Conservation (phyloP, 2,797 vertebrate species). For the Sebastes paucispinis region DNA sequence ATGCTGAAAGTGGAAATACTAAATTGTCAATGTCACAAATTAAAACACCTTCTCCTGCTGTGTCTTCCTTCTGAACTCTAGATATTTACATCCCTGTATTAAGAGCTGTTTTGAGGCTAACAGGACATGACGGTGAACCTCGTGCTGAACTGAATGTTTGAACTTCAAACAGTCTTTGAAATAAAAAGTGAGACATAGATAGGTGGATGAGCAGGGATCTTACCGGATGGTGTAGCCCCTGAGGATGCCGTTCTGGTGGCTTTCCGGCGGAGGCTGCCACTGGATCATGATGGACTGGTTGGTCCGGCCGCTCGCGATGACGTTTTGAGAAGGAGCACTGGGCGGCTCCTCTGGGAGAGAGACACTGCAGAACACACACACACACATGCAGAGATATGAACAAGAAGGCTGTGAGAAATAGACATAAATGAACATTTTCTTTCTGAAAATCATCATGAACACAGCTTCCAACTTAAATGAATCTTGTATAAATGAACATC, state of each 20-base stretch:
- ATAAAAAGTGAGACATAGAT: not conserved
- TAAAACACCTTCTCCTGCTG: not conserved
- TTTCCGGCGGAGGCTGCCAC: conserved; percentile 95
- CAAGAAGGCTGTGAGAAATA: not conserved
- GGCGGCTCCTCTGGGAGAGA: conserved; percentile 95
- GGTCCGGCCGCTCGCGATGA: conserved; percentile 94
- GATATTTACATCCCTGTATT: not conserved
- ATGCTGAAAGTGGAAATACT: not conserved
- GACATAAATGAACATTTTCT: not conserved
- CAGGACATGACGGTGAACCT: not conserved
- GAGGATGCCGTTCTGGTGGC: conserved; percentile 94
- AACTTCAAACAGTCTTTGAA: not conserved
- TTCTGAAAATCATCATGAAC: not conserved
- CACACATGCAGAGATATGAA: not conserved
- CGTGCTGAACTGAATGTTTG: not conserved
- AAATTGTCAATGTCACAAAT: not conserved
- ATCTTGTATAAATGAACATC: no score
- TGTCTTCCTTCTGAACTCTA: not conserved
- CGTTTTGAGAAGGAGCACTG: conserved; percentile 92
- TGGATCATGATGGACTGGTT: conserved; percentile 99
- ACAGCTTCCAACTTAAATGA: not conserved
- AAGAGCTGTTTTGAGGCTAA: not conserved
- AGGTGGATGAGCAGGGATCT: not conserved
- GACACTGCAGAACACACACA: conserved; percentile 82
- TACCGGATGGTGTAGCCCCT: conserved; percentile 93